These are phyloP conservation scores for Odontophorus gujanensis DNA, from an alignment of 2,113 vertebrate species.

Conservation along the genomic window DNA sequence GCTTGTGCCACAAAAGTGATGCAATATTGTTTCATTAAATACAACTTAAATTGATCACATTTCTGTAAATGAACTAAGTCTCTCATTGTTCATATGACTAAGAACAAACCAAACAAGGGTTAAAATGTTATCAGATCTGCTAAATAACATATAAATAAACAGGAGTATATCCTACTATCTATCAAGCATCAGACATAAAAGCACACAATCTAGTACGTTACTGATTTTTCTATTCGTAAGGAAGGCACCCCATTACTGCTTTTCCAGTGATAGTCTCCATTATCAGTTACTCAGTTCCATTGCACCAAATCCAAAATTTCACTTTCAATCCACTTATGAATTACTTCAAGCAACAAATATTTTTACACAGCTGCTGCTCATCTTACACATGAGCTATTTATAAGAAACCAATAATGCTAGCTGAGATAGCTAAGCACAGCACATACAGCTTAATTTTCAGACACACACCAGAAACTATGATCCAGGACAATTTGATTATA, in stretches of 20 bases:
- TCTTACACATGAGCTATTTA: neutral
- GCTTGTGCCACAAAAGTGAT: neutral
- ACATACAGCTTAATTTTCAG: neutral
- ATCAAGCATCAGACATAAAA: neutral
- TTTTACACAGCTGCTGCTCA: neutral
- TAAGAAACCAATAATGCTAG: neutral
- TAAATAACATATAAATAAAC: neutral
- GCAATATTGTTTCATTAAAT: neutral
- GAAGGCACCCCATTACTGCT: neutral
- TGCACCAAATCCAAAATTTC: neutral
- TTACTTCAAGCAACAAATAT: neutral
- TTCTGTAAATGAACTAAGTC: neutral
- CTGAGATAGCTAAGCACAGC: neutral
- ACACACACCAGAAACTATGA: neutral
- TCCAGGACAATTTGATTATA: neutral
- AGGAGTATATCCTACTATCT: neutral
- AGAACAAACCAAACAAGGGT: neutral
- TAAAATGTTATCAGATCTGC: neutral
- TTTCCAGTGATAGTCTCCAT: neutral
- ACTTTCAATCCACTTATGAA: neutral
- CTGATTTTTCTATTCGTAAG: neutral
- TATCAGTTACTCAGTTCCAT: neutral
- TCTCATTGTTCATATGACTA: neutral
- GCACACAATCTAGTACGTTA: accelerated
- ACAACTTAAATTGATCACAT: neutral